Evolutionary conservation across 2,113 vertebrate species (phyloP).

Genomic region (Phyllostomus hastatus): DNA sequence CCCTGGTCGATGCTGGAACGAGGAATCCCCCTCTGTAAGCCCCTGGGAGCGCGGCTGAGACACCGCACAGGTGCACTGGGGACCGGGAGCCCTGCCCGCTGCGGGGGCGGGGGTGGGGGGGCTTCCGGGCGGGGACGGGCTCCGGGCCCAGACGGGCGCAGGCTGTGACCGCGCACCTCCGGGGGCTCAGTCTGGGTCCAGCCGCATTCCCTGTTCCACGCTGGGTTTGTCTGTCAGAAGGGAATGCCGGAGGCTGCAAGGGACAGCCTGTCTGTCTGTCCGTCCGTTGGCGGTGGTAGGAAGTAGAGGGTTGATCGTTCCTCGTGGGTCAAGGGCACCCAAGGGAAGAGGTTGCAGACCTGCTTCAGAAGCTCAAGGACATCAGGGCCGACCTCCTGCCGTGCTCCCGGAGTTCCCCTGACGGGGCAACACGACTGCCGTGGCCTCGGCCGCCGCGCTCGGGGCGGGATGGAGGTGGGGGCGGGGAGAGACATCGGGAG

Average conservation of each 20-base stretch:
- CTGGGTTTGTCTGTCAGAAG: neutral
- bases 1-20: neutral
- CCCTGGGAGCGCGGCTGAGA: neutral
- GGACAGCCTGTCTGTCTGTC: neutral
- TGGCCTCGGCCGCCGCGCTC: accelerated
- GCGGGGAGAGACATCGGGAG: neutral
- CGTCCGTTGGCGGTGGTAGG: too few species aligned
- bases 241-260: neutral
- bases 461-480: neutral
- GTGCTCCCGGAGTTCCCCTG: neutral
- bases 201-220: neutral
- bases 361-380: neutral
- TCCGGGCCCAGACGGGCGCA: neutral
- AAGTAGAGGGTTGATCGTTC: neutral
- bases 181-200: neutral
- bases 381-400: neutral
- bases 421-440: neutral
- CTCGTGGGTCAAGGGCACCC: too few species aligned
- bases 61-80: accelerated
- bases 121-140: neutral
- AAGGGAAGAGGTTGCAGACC: neutral
- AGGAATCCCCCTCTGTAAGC: neutral
- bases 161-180: accelerated
- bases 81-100: accelerated
- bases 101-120: accelerated